phyloP scores from a whole-genome alignment of 2,888 invertebrate genomes.

The Mycogona germanica region DNA sequence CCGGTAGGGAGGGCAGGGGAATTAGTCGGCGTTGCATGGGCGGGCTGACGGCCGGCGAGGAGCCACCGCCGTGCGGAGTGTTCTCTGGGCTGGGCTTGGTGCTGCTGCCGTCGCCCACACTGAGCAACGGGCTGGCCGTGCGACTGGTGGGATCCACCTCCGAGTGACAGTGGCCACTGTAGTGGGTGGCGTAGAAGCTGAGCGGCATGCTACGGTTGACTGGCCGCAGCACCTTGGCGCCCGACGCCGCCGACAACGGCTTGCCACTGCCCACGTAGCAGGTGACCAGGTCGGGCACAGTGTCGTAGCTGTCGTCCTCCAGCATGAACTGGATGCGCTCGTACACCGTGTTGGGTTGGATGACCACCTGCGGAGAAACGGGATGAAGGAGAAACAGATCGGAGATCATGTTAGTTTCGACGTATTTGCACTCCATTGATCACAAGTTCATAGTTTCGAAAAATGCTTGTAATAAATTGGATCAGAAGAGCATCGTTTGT shows the following conservation, averaged over 20 bases:
- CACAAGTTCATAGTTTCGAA: no score
- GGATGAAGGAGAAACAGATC: not conserved
- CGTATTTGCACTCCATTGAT: no score
- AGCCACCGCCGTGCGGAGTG: slow-evolving; percentile 9
- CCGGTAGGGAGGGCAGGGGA: slow-evolving; percentile 12
- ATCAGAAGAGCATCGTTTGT: no score
- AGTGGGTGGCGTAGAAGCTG: slow-evolving; percentile 52
- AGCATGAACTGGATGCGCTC: slow-evolving; percentile 85
- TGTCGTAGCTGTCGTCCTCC: slow-evolving; percentile 86
- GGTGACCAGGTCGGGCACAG: slow-evolving; percentile 83
- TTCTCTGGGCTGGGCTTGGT: slow-evolving; percentile 15
- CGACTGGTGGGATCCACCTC: slow-evolving; percentile 21
- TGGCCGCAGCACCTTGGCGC: slow-evolving; percentile 74
- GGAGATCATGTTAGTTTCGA: not conserved
- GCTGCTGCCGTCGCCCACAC: slow-evolving; percentile 6
- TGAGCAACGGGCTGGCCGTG: slow-evolving; percentile 28
- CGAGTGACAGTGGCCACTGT: slow-evolving; percentile 33
- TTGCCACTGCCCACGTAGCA: slow-evolving; percentile 85
- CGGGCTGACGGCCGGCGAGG: slow-evolving; percentile 17
- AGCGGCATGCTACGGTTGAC: slow-evolving; percentile 63
- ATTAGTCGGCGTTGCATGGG: slow-evolving; percentile 10
- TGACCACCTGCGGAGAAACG: slow-evolving; percentile 47
- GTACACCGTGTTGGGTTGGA: slow-evolving; percentile 82
- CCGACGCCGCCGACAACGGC: slow-evolving; percentile 75
- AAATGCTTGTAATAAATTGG: no score